Conservation (phyloP, 2,888 invertebrate species). For the Drosophila meridiana region DNA sequence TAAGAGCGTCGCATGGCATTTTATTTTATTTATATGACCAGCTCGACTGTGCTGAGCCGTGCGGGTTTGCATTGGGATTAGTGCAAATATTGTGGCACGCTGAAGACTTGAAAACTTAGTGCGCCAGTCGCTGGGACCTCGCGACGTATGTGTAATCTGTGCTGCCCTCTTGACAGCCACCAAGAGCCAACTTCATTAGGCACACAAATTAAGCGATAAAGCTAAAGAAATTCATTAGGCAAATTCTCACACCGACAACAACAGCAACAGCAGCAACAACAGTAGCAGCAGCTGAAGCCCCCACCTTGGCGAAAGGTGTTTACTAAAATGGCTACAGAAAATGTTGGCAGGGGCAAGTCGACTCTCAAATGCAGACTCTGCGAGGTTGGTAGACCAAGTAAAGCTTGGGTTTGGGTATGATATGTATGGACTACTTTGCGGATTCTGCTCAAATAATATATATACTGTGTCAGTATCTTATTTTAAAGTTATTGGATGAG, state of each 20-base stretch:
- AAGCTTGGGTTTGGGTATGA: neutral
- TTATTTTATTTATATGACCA: constrained; percentile 55
- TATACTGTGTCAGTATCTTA: neutral
- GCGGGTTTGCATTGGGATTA: constrained; percentile 51
- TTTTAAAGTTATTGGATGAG: neutral
- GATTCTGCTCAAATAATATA: neutral
- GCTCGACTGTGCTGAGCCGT: constrained; percentile 50
- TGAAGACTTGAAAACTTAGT: constrained; percentile 29
- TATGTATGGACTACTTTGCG: neutral
- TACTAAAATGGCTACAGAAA: constrained; percentile 25
- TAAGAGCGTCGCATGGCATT: constrained; percentile 57
- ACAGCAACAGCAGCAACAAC: constrained; percentile 37
- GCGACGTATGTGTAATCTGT: constrained; percentile 68
- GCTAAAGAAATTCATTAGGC: constrained; percentile 76
- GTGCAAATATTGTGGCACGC: constrained; percentile 59
- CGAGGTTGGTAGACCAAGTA: neutral
- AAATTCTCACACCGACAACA: constrained; percentile 64
- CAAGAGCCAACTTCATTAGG: constrained; percentile 75
- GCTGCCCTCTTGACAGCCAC: constrained; percentile 53
- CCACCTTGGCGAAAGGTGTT: constrained; percentile 64
- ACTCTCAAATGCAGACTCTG: constrained; percentile 24
- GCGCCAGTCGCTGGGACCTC: constrained; percentile 60
- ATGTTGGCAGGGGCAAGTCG: constrained; percentile 9
- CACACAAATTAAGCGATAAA: constrained; percentile 77
- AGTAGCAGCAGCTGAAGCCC: constrained; percentile 48